Conservation (phyloP, 2,797 vertebrate species). For the Benthosema pterotum region DNA sequence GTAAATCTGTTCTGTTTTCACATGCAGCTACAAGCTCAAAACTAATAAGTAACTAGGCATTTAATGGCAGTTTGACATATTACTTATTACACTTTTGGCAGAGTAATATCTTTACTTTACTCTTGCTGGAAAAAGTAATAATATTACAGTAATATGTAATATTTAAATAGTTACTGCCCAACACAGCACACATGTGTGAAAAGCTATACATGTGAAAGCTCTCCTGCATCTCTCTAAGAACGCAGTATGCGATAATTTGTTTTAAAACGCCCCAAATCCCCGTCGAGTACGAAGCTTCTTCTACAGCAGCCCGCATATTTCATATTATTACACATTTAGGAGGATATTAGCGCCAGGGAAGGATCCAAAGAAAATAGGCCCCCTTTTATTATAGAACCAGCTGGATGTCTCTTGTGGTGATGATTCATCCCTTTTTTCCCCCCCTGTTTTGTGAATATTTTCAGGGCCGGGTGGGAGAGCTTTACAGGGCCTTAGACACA, state of each 20-base stretch:
- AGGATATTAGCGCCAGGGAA: slow-evolving; percentile 80
- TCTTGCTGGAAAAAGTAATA: too few relatives aligned
- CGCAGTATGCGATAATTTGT: slow-evolving; percentile 52
- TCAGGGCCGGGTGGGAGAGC: slow-evolving; percentile 82
- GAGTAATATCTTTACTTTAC: too few relatives aligned
- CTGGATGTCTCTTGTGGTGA: slow-evolving; percentile 86
- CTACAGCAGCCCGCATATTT: slow-evolving; percentile 81
- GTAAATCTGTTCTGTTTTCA: too few relatives aligned
- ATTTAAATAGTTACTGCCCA: too few relatives aligned
- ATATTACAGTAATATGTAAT: too few relatives aligned
- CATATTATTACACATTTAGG: slow-evolving; percentile 83
- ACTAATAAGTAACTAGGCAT: too few relatives aligned
- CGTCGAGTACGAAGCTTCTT: slow-evolving; percentile 77
- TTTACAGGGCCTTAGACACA: slow-evolving; percentile 83
- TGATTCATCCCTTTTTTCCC: slow-evolving; percentile 85
- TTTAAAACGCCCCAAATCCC: slow-evolving; percentile 73
- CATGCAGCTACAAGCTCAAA: too few relatives aligned
- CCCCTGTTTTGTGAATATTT: slow-evolving; percentile 71
- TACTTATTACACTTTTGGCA: too few relatives aligned
- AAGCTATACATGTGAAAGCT: too few relatives aligned
- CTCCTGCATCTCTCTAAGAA: slow-evolving; percentile 35
- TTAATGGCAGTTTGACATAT: too few relatives aligned
- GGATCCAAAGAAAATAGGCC: slow-evolving; percentile 88
- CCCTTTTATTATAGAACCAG: slow-evolving; percentile 85
- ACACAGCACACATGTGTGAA: too few relatives aligned